Evolutionary conservation across 1,140 invertebrate genomes (phyloP), one percentile per base, ranked within the genome.

Genomic region (Ephestia elutella): DNA sequence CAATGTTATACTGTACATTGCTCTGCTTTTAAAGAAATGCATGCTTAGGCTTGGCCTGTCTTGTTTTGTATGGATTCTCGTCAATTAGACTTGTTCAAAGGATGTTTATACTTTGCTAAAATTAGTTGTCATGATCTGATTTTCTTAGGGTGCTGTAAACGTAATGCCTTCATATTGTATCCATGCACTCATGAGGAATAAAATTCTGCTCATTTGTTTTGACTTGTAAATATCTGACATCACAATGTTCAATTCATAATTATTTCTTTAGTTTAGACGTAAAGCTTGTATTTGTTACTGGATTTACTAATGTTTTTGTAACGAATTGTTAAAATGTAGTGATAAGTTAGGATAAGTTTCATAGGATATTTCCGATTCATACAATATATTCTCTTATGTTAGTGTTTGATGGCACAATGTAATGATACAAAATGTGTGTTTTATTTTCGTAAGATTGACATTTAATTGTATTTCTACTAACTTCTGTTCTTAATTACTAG

Each of bases 151-250:
- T 56, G 57, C 62, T 63, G 57, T 51, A 53, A 54, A 17, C 17
- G 17, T 59, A 73, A 56, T 50, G 62, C 63, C 66, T 66, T 63
- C 65, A 53, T 44, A 44, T 55, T 54, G 59, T 60, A 64, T 67
- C 65, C 61, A 63, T 70, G 59, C 57, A 60, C 17, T 61, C 66
- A 68, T 54, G 53, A 61, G 59, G 57, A 57, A 57, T 54, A 57
- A 66, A 68, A 68, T 62, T 57, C 62, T 56, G 67, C 67, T 65
- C 67, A 63, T 32, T n/a, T n/a, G n/a, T n/a, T 58, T 62, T 66
- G 51, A 62, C 44, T 72, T 85, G 82, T 86, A 86, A 81, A 86
- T 86, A 86, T 73, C 61, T 71, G 71, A 75, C 83, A 86, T 86
- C 81, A 86, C 81, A 86, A 77, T 63, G 57, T 69, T 70, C 56